Percentiles rank a stretch among this genome's conserved stretches.
These are phyloP conservation scores for Echinometra lucunter DNA, from an alignment of 53 echinoderm and acorn worm genomes.

Conservation along the genomic window DNA sequence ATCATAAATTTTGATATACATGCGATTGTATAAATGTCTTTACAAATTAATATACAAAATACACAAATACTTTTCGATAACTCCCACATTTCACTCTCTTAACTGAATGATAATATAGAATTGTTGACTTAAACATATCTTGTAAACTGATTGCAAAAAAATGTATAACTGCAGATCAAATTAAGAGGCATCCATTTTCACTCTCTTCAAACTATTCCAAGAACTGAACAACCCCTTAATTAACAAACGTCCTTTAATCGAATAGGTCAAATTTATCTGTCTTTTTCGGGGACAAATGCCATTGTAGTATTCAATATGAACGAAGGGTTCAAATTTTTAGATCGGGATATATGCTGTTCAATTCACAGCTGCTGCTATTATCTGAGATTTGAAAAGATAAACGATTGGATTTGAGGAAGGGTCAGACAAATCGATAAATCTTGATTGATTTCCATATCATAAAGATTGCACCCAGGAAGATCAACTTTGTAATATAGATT, in stretches of 20 bases:
- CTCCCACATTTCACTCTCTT: too few relatives aligned
- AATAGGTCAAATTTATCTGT: constrained; percentile 3
- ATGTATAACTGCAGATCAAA: not conserved
- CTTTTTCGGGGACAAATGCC: not conserved
- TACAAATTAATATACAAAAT: too few relatives aligned
- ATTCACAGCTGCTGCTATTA: constrained; percentile 18
- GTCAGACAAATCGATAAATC: not conserved
- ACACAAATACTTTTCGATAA: too few relatives aligned
- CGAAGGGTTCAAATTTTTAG: not conserved
- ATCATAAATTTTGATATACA: too few relatives aligned
- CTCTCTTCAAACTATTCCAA: not conserved
- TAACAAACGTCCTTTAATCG: not conserved
- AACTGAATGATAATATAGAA: not conserved
- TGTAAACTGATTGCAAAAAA: not conserved
- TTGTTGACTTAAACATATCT: not conserved
- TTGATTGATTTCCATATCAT: not conserved
- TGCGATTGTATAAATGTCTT: too few relatives aligned
- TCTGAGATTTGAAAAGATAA: not conserved
- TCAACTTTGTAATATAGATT: too few relatives aligned
- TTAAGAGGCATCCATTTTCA: not conserved
- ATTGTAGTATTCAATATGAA: not conserved
- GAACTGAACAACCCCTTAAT: not conserved
- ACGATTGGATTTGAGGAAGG: not conserved
- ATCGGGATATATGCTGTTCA: not conserved
- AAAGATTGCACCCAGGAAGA: not conserved